phyloP scores from a whole-genome alignment of 2,113 vertebrate genomes.

The Actenoides hombroni region DNA sequence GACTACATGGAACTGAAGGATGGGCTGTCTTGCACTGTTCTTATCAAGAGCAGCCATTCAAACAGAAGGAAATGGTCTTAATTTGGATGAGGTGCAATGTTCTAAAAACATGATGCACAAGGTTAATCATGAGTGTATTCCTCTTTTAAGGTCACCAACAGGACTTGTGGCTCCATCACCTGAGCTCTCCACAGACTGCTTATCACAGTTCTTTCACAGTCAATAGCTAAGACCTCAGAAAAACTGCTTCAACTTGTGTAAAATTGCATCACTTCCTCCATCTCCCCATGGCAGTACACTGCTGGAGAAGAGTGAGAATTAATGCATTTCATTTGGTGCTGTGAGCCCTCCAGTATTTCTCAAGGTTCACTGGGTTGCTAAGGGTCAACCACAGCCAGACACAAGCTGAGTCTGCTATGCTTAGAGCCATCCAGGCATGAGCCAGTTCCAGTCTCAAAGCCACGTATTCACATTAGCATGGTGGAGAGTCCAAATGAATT shows the following conservation, averaged over 20 bases:
- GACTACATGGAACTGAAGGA: neutral
- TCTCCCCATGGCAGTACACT: neutral
- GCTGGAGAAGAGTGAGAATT: constrained; percentile 41
- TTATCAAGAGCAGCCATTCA: neutral
- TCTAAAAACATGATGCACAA: neutral
- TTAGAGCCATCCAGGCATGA: constrained; percentile 39
- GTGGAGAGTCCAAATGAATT: constrained; percentile 35
- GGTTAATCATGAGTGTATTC: neutral
- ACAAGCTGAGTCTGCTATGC: constrained; percentile 49
- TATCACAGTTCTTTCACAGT: neutral
- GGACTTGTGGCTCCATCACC: neutral
- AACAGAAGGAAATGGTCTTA: neutral
- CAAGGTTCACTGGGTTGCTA: constrained; percentile 61
- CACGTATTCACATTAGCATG: constrained; percentile 38
- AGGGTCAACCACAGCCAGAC: constrained; percentile 61
- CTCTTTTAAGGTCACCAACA: neutral
- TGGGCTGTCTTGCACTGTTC: neutral
- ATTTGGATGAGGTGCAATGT: neutral
- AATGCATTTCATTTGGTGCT: neutral
- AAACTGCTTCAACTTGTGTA: neutral
- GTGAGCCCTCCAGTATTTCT: constrained; percentile 56
- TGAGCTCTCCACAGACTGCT: neutral
- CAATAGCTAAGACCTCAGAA: neutral
- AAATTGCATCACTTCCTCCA: neutral
- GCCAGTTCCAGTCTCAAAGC: constrained; percentile 43